A percentile compares a stretch with the other conserved stretches of the same genome.
Conservation (phyloP, 2,888 invertebrate genomes). For the Acrobasis suavella region DNA sequence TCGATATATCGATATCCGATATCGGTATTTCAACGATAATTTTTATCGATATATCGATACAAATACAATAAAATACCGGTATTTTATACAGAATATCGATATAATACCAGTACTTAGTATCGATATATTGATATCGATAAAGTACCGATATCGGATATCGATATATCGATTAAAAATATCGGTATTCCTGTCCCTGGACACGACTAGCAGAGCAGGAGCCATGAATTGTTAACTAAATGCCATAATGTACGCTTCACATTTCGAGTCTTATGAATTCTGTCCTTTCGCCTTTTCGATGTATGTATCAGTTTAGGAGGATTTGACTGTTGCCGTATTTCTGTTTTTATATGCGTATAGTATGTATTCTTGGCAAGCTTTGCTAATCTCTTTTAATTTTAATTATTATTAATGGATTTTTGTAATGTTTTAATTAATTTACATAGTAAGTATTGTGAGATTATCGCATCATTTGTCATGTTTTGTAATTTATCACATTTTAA, state of each 20-base stretch:
- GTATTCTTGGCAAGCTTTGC: constrained; percentile 70
- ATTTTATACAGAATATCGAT: too few relatives aligned
- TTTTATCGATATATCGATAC: too few relatives aligned
- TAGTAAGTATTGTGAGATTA: constrained; percentile 76
- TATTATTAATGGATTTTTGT: constrained; percentile 76
- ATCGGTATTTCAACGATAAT: too few relatives aligned
- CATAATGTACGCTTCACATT: constrained; percentile 30
- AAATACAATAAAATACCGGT: too few relatives aligned
- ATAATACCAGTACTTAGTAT: too few relatives aligned
- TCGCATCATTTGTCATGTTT: constrained; percentile 69
- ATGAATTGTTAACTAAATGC: constrained; percentile 34
- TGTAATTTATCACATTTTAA: constrained; percentile 82
- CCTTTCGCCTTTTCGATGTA: constrained; percentile 7
- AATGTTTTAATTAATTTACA: constrained; percentile 80
- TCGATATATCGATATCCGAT: too few relatives aligned
- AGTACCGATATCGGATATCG: too few relatives aligned
- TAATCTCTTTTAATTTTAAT: constrained; percentile 74
- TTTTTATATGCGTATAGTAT: constrained; percentile 61
- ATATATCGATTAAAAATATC: too few relatives aligned
- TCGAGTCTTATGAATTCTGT: constrained; percentile 22
- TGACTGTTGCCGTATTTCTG: constrained; percentile 30
- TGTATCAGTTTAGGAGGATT: constrained; percentile 26
- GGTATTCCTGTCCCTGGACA: too few relatives aligned
- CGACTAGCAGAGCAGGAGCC: too few relatives aligned
- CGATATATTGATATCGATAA: too few relatives aligned